Conservation (phyloP, 2,797 vertebrate species). For the Sylvilagus floridanus region DNA sequence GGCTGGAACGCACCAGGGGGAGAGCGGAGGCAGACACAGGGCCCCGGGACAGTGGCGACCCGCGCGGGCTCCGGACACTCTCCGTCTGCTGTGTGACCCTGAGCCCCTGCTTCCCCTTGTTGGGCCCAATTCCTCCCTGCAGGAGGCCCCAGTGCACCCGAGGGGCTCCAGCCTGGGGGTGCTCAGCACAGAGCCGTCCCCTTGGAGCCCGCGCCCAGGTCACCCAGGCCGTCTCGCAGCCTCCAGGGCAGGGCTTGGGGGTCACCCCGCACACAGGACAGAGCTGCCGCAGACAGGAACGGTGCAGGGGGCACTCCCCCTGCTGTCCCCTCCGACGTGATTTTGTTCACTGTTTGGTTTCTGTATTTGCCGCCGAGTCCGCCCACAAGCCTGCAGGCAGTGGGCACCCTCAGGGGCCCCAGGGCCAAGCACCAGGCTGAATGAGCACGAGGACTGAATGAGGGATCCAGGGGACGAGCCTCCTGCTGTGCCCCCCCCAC, state of each 20-base stretch:
- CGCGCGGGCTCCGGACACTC: neutral
- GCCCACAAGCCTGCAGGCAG: neutral
- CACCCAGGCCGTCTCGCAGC: neutral
- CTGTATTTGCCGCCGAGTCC: neutral
- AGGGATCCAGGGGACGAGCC: neutral
- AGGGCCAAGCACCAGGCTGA: neutral
- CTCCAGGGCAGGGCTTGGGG: neutral
- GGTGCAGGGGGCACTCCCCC: too few species aligned
- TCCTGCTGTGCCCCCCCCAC: too few species aligned
- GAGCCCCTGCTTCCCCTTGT: neutral
- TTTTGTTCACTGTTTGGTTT: neutral
- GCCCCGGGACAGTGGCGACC: neutral
- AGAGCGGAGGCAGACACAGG: neutral
- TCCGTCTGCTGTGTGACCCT: neutral
- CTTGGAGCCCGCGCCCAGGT: neutral
- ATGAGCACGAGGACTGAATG: neutral
- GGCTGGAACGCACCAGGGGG: accelerated
- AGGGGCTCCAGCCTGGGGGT: neutral
- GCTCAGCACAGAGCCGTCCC: neutral
- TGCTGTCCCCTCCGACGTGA: neutral
- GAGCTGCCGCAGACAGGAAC: constrained; percentile 61
- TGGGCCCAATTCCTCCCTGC: constrained; percentile 14
- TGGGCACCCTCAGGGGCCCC: accelerated
- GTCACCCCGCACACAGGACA: neutral
- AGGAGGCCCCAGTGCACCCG: neutral